A percentile compares a stretch with the other conserved stretches of the same genome.
Evolutionary conservation across 2,888 invertebrate genomes (phyloP).

Genomic region (Cheilosia vulpina): DNA sequence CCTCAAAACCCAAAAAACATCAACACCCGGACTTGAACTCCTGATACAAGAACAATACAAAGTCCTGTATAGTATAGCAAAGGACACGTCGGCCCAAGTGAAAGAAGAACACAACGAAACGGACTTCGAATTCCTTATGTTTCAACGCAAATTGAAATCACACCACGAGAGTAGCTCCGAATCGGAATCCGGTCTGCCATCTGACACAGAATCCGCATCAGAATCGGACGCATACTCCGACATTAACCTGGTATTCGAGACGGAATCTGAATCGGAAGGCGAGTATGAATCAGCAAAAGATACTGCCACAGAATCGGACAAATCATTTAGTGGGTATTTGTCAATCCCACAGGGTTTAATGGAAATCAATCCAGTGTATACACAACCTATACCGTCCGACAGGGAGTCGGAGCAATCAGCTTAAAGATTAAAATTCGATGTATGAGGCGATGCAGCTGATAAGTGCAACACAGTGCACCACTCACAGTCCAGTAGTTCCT

Average conservation of each 20-base stretch:
- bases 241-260: background rate
- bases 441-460: no score
- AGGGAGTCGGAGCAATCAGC: no score
- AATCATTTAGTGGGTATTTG: no score
- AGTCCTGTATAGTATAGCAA: background rate
- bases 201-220: background rate
- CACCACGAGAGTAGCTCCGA: background rate
- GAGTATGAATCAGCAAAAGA: no score
- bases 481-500: background rate
- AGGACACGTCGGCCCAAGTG: conserved; percentile 16
- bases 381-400: no score
- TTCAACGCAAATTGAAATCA: conserved; percentile 10
- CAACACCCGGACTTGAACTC: no score
- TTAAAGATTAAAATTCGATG: no score
- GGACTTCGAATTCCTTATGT: conserved; percentile 1
- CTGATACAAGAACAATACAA: conserved; percentile 23
- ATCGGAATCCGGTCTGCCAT: background rate
- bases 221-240: background rate
- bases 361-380: no score
- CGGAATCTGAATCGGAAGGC: background rate
- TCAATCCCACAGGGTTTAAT: no score
- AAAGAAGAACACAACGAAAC: conserved; percentile 9
- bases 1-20: no score
- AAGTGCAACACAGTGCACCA: background rate
- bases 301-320: no score